Base-by-base conservation (phyloP, 2,888 invertebrate genomes). In the Linnaemya vulpina region DNA sequence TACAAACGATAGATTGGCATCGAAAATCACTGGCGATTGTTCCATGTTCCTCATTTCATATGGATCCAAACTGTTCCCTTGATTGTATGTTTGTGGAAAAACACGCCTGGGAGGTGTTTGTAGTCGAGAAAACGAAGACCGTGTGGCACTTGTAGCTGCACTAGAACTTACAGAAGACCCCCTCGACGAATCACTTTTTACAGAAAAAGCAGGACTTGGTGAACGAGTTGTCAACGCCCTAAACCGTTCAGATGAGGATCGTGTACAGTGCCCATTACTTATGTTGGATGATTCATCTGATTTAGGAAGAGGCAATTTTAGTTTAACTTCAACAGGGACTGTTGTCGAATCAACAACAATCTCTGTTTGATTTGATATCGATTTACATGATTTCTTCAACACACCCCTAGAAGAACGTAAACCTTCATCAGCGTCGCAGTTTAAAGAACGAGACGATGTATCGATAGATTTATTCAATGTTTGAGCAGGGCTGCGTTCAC, bases 1-100 rank as follows among this genome's bases (percentile, higher is more conserved):
- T 0, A 96, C 94, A 89, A 97, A 97, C 8, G 96, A 96, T 49
- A 97, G 92, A 91, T 96, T 96, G 0, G 96, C 97, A 89, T 96
- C 96, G 87, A 96, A 96, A 0, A 97, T 95, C 1, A 97, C 96
- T 0, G 96, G 96, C 0, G 96, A 95, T 80, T 95, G 95, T 89
- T 96, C 96, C 89, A 95, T 94, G 3, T 94, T 93, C 58, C 93
- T 94, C 55, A 95, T 90, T 89, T 96, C 95, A 81, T 94, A 93
- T 10, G 94, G 90, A 88, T 95, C 93, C 71, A 94, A 89, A 53
- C 91, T 90, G 86, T 93, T 92, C 11, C 93, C 93, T 11, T 88
- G 90, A 20, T 93, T 93, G 87, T 94, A 94, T 7, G 92, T 92
- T 90, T 96, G 96, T 0, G 96, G 96, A 87, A 94, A 96, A 87